Evolutionary conservation across 2,797 vertebrate genomes (phyloP).

Genomic region (Propithecus perrieri): DNA sequence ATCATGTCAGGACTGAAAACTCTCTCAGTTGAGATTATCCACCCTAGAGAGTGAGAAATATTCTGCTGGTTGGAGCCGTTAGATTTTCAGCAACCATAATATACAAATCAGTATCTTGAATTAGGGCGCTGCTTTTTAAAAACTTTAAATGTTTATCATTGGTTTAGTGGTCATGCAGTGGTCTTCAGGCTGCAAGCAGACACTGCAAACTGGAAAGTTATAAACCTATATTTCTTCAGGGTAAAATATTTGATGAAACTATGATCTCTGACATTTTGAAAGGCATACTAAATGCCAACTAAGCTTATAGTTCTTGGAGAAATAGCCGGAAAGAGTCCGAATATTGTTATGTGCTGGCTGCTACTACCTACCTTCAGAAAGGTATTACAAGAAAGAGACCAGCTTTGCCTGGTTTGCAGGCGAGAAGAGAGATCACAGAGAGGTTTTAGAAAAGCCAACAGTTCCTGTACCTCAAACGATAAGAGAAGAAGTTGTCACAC

Average conservation of each 20-base stretch:
- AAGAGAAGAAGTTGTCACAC: not conserved
- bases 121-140: not conserved
- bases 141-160: not conserved
- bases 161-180: not conserved
- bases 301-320: not conserved
- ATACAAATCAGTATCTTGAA: not conserved
- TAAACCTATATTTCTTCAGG: not conserved
- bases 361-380: not conserved
- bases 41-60: not conserved
- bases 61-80: not conserved
- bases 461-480: not conserved
- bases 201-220: not conserved
- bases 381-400: not conserved
- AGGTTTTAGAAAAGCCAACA: not conserved
- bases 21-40: not conserved
- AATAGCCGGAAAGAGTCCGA: not conserved
- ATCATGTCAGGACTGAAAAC: not conserved
- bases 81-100: not conserved
- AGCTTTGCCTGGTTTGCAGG: not conserved
- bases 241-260: not conserved
- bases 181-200: not conserved
- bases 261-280: not conserved
- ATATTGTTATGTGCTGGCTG: not conserved
- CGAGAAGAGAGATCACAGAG: not conserved
- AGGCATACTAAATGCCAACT: not conserved